Base-by-base conservation (phyloP, 2,888 invertebrate species). In the Crioceris asparagi region DNA sequence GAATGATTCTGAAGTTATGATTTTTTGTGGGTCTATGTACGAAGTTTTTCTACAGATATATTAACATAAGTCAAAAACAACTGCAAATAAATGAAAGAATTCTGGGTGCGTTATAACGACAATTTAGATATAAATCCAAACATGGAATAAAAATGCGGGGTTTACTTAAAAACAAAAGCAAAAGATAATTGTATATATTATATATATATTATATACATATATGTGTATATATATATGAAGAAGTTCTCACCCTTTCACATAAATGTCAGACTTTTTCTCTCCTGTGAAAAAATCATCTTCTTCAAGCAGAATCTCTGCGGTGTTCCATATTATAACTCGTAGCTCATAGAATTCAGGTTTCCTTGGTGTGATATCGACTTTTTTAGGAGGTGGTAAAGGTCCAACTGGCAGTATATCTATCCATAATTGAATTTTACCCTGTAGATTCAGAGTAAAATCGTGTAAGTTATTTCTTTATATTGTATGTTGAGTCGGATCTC, bases 361-460 rank as follows among this genome's bases (percentile, higher is more conserved):
- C 17, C 79, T 68, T 0, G 86, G 84, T 4, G 77, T 73, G 36
- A 93, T 83, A 54, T 88, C 79, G 1, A 88, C 71, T 11, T 79
- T 71, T n/a, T 74, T 70, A 1, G 87, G 85, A 10, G 81, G 66
- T 52, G 58, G 60, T 12, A 59, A 44, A 25, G 65, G 66, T 12
- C 69, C 65, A 47, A 69, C 65, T 26, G 82, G 79, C 56, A 85
- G 90, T 59, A 93, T 77, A 59, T 93, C 92, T 10, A 93, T 67
- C 90, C 91, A 93, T 69, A 93, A 69, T 60, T 90, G 86, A 33
- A 93, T 59, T 66, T 86, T 87, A 3, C 93, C 92, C 87, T 91
- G 56, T 5, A 54, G 48, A 33, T 29, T n/a, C n/a, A n/a, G n/a
- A n/a, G n/a, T n/a, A n/a, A n/a, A n/a, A n/a, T n/a, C n/a, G n/a